These are phyloP conservation scores for Heliconius ismenius DNA, from an alignment of 2,888 invertebrate genomes.

Conservation along the genomic window DNA sequence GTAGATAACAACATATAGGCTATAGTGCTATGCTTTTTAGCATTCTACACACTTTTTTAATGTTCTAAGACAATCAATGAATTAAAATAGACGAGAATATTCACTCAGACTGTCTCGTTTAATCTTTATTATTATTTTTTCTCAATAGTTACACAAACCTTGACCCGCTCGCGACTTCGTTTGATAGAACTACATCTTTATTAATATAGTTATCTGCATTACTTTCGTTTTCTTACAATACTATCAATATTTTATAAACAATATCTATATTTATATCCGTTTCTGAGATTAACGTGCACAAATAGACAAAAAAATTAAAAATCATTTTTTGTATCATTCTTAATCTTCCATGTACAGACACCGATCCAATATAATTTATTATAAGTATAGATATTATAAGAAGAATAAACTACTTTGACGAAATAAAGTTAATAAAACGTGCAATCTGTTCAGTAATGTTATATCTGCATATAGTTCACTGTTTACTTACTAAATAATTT, in stretches of 20 bases:
- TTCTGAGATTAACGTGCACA: neutral
- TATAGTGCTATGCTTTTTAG: slow-evolving; percentile 31
- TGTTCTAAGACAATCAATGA: neutral
- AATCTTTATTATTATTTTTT: neutral
- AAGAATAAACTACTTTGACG: neutral
- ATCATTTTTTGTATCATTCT: too few species aligned
- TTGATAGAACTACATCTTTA: too few species aligned
- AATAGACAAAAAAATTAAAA: neutral
- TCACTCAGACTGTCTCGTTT: neutral
- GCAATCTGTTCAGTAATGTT: too few species aligned
- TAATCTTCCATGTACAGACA: too few species aligned
- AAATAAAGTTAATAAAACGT: neutral
- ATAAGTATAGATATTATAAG: neutral
- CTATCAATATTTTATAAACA: too few species aligned
- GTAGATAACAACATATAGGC: slow-evolving; percentile 32
- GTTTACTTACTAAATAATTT: neutral
- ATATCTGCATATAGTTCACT: neutral
- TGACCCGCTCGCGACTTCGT: too few species aligned
- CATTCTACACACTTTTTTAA: neutral
- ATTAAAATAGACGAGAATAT: neutral
- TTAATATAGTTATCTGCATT: too few species aligned
- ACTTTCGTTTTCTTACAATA: too few species aligned
- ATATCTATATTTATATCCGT: too few species aligned
- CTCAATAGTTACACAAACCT: too few species aligned
- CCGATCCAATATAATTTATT: too few species aligned